phyloP scores from a whole-genome alignment of 2,797 vertebrate genomes.

The Peromyscus attwateri region DNA sequence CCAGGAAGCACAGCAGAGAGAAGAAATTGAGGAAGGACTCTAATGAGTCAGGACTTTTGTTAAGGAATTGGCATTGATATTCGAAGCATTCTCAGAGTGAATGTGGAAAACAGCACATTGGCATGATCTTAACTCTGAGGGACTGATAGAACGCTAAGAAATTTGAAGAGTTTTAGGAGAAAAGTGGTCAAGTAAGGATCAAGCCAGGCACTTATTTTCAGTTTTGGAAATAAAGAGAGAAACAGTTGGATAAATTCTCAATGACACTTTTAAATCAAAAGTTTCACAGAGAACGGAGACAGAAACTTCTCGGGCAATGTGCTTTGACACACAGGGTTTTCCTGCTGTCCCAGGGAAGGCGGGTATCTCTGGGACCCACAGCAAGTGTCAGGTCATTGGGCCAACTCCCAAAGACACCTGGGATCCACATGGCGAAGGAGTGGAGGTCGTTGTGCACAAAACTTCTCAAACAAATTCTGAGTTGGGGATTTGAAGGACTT shows the following conservation, averaged over 20 bases:
- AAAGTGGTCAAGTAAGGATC: not conserved
- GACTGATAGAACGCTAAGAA: not conserved
- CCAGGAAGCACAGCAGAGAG: not conserved
- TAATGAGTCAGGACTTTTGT: not conserved
- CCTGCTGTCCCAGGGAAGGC: not conserved
- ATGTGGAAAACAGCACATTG: conserved; percentile 5
- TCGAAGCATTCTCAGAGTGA: conserved; percentile 37
- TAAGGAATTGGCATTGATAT: not conserved
- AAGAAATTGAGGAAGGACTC: not conserved
- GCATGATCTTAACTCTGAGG: not conserved
- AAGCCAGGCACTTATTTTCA: not conserved
- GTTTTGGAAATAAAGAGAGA: conserved; percentile 29
- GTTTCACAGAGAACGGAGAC: not conserved
- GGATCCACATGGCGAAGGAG: not conserved
- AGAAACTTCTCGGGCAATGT: not conserved
- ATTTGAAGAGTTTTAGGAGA: not conserved
- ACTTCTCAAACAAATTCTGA: not conserved
- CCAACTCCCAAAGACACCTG: not conserved
- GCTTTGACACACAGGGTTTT: not conserved
- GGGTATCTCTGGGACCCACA: not conserved
- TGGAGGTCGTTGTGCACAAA: not conserved
- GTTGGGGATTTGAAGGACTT: not conserved
- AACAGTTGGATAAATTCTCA: not conserved
- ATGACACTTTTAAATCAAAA: conserved; percentile 19
- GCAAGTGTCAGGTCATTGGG: not conserved